Percentiles rank a stretch among this genome's conserved stretches.
Conservation (phyloP, 2,888 invertebrate species). For the Brachyptera risi region DNA sequence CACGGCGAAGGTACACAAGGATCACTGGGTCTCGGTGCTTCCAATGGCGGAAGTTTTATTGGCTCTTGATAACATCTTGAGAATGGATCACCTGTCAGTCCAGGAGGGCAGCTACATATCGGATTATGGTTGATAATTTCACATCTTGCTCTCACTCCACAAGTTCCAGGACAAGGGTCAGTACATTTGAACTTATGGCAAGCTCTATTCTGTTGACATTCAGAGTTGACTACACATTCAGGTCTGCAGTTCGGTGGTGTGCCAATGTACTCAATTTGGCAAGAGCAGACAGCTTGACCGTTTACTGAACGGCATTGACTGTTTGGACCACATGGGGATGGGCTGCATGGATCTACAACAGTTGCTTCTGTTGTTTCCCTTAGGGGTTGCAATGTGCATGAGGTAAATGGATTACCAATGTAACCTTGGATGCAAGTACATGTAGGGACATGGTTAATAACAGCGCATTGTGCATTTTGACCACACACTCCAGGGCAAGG, state of each 20-base stretch:
- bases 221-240: conserved; percentile 42
- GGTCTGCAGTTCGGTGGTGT: conserved; percentile 48
- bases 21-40: conserved; percentile 51
- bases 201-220: conserved; percentile 40
- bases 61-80: conserved; percentile 44
- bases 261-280: conserved; percentile 58
- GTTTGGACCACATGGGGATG: conserved; percentile 64
- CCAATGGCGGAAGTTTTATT: conserved; percentile 34
- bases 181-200: conserved; percentile 42
- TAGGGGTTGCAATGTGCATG: conserved; percentile 49
- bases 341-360: conserved; percentile 57
- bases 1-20: conserved; percentile 67
- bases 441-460: conserved; percentile 81
- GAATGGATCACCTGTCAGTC: conserved; percentile 40
- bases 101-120: conserved; percentile 41
- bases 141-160: conserved; percentile 41
- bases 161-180: conserved; percentile 41
- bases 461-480: conserved; percentile 74
- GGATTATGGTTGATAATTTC: conserved; percentile 41
- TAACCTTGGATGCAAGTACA: conserved; percentile 74
- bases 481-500: conserved; percentile 87
- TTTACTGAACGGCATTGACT: conserved; percentile 59
- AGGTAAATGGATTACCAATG: conserved; percentile 71
- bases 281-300: conserved; percentile 61
- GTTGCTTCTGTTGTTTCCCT: conserved; percentile 36